Evolutionary conservation across 53 echinoderm and acorn worm genomes (phyloP), one percentile per base, ranked within the genome.

Genomic region (Henricia sp.): DNA sequence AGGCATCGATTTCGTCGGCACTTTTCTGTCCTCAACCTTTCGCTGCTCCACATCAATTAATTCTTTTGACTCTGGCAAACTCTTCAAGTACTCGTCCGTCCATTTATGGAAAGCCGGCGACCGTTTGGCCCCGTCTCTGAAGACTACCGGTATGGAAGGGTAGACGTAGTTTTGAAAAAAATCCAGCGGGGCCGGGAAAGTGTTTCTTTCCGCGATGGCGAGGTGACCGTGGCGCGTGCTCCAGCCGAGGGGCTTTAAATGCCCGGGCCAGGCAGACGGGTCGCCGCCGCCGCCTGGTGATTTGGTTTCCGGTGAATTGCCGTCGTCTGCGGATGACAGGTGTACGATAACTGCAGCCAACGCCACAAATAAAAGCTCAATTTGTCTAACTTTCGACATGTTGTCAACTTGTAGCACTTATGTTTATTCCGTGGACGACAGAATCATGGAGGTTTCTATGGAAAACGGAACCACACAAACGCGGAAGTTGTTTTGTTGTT

Each of bases 141-240:
- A 94, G 38, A 96, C 66, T 13, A 94, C 96, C 1, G 96, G 96
- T 0, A 94, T 71, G 1, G 94, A 94, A 2, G 77, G 85, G 23
- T 92, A 87, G 4, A 93, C 86, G 59, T 90, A 85, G 39, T 85
- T 85, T 52, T 83, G 67, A 72, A 86, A 96, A 74, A 96, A 96
- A 37, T 89, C 90, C 28, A 72, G 50, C 0, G 96, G 92, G 17
- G 90, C 73, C 41, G 93, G 93, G 67, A 93, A 95, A 3, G 42
- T 38, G 37, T 86, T 53, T 1, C 85, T 19, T 4, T 41, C 50
- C 41, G 20, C 25, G 71, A 90, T 39, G 36, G 85, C 71, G 23
- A 52, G 77, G 6, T 56, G 66, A 19, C 10, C 19, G 30, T n/a
- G n/a, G n/a, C n/a, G 39, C 12, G 72, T 52, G 0, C 27, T 37